Conservation (phyloP, 1,140 invertebrate species). For the Ceratosolen solmsi region DNA sequence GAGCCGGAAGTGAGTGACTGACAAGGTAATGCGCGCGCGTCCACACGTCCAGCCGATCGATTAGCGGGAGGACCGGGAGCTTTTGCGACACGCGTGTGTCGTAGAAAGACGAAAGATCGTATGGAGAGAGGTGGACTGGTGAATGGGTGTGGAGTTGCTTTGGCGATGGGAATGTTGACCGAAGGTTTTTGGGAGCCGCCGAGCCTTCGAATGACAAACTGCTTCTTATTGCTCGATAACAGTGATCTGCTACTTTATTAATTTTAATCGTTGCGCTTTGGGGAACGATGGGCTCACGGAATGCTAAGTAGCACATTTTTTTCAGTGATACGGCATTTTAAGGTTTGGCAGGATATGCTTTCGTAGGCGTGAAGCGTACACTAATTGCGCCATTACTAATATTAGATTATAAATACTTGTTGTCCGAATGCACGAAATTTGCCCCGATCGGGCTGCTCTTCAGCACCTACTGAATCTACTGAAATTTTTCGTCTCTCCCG, state of each 20-base stretch:
- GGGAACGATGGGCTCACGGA: not conserved
- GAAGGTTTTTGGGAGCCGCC: too few species aligned
- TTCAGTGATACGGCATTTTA: not conserved
- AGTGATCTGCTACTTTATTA: not conserved
- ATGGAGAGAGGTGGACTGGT: not conserved
- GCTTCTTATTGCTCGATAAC: too few species aligned
- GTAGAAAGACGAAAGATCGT: not conserved
- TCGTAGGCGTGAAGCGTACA: not conserved
- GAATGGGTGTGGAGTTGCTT: too few species aligned
- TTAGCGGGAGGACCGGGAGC: not conserved
- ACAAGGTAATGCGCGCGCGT: not conserved
- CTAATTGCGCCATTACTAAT: not conserved
- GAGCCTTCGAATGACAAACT: not conserved
- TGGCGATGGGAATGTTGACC: too few species aligned
- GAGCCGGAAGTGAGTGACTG: not conserved
- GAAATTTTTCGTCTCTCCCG: too few species aligned
- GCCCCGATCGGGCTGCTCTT: too few species aligned
- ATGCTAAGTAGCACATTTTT: not conserved
- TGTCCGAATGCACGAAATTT: too few species aligned
- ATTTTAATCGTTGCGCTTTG: not conserved
- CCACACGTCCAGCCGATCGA: not conserved
- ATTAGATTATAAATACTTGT: not conserved
- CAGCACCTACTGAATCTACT: too few species aligned
- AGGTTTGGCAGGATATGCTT: not conserved
- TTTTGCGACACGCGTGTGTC: not conserved